Evolutionary conservation across 2,888 invertebrate genomes (phyloP).

Genomic region (Xiphydria camelus): DNA sequence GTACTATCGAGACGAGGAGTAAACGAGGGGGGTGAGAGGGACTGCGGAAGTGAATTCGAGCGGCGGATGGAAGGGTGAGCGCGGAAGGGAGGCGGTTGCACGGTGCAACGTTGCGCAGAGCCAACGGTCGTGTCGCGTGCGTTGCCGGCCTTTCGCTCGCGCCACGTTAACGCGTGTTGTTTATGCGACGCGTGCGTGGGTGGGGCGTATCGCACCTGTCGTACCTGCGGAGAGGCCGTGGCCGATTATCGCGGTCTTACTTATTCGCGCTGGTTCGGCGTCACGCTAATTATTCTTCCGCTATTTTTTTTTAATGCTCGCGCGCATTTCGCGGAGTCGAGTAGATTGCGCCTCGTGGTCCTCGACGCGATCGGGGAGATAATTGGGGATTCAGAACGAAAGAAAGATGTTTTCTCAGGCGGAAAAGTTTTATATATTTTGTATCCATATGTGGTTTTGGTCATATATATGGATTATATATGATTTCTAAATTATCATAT

Average conservation of each 20-base stretch:
- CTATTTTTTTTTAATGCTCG: too few species aligned
- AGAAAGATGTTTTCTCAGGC: too few species aligned
- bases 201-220: constrained; percentile 5
- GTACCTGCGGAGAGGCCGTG: neutral
- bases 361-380: too few species aligned
- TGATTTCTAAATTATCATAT: too few species aligned
- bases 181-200: constrained; percentile 11
- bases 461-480: too few species aligned
- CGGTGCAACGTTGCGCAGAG: constrained; percentile 12
- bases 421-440: too few species aligned
- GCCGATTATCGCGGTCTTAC: neutral
- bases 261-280: neutral
- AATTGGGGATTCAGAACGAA: too few species aligned
- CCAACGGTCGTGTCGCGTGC: constrained; percentile 24
- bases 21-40: neutral
- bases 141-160: constrained; percentile 25
- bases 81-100: constrained; percentile 14
- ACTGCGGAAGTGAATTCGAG: neutral
- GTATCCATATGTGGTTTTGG: too few species aligned
- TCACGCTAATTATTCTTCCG: too few species aligned
- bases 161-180: constrained; percentile 26
- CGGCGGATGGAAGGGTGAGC: constrained; percentile 9
- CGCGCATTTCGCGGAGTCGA: too few species aligned
- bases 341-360: too few species aligned
- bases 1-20: neutral